Evolutionary conservation across 2,113 vertebrate species (phyloP), one percentile per base, ranked within the genome.

Genomic region (Paraplagusia blochii): DNA sequence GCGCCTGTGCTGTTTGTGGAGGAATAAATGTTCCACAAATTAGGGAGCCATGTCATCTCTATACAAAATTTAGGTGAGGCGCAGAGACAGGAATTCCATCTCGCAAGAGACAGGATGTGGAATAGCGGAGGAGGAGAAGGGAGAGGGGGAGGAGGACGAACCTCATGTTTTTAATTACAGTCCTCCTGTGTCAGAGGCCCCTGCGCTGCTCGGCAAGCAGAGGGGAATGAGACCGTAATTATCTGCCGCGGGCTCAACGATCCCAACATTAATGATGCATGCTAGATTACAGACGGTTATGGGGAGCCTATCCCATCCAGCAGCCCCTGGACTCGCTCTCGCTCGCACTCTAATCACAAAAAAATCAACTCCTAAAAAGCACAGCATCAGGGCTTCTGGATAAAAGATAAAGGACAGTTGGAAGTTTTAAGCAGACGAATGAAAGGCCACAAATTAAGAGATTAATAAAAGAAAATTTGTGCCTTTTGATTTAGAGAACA

Each of bases 211-310:
- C 59, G 65, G 72, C 75, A 82, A 74, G 85, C 81, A 66, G 73
- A 80, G 80, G 82, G 81, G 83, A 85, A 84, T 85, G 80, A 86
- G 74, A 85, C 77, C 69, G 60, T 83, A 88, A 87, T 87, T 87
- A 87, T 77, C 77, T 63, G 77, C 69, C 51, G 74, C 74, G 60
- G 72, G 78, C 72, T 51, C 76, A 68, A 74, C 66, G 48, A 73
- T 74, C 81, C 76, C 63, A 36, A 58, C 53, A 68, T 84, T 88
- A 86, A 88, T 86, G 85, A 87, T 69, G 79, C 76, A 63, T 62
- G 66, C 58, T 78, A 81, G 82, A 82, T 86, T 87, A 82, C 80
- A 72, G 78, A 72, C 66, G 66, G 74, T 75, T 81, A 82, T 75
- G 75, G 33, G 58, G 59, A 69, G 69, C 45, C 61, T 69, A n/a